A percentile compares a stretch with the other conserved stretches of the same genome.
Evolutionary conservation across 2,113 vertebrate genomes (phyloP).

Genomic region (Vombatus ursinus): DNA sequence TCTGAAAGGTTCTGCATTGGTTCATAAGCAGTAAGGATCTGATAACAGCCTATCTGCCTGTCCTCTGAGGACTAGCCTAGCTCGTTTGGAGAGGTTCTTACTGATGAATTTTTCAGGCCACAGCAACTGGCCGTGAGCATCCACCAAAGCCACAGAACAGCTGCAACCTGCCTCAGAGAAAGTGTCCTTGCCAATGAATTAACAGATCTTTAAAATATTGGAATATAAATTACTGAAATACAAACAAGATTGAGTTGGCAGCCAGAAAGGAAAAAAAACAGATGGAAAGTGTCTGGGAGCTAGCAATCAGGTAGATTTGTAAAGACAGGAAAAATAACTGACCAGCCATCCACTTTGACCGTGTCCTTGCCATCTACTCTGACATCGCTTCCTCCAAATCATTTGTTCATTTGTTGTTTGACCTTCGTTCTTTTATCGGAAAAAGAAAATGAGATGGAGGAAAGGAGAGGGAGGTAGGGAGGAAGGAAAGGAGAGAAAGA

Average conservation of each 20-base stretch:
- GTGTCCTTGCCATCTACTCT: neutral
- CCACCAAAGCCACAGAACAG: neutral
- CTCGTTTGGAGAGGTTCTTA: neutral
- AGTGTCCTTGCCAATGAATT: neutral
- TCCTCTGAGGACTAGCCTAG: neutral
- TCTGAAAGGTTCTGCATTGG: slow-evolving; percentile 4
- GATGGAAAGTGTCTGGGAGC: neutral
- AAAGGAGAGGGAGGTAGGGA: no score
- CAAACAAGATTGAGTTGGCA: neutral
- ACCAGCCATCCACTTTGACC: neutral
- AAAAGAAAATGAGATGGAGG: no score
- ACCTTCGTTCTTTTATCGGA: no score
- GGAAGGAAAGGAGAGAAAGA: no score
- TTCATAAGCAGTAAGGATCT: neutral
- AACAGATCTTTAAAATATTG: neutral
- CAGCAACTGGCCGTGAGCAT: neutral
- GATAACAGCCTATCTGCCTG: neutral
- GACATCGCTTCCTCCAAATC: neutral
- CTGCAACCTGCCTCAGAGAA: neutral
- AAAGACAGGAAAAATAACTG: neutral
- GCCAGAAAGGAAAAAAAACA: neutral
- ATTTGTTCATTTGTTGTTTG: neutral
- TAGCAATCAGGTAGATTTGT: neutral
- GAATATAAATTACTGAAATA: neutral
- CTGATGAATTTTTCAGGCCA: neutral